Base-by-base conservation (phyloP, 2,888 invertebrate genomes). In the Dicyrtoma fusca region DNA sequence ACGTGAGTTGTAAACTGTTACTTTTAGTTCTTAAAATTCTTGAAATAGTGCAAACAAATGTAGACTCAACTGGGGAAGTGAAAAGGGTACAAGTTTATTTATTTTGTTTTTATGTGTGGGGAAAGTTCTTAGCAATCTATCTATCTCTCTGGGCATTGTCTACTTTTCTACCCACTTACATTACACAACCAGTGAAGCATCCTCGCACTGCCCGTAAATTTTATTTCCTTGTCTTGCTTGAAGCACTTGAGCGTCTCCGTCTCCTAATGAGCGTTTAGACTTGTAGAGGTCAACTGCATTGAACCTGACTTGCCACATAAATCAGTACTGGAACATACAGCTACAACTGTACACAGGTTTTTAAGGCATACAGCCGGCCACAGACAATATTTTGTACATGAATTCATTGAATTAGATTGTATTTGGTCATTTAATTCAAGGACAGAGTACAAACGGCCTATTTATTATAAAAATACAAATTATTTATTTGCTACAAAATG, bases 31-130 rank as follows among this genome's bases (percentile, higher is more conserved):
- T 34, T 34, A 25, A 13, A 44, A 63, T 63, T 17, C 21, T 23
- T 63, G 19, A 64, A 64, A 64, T 64, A 64, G 49, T 64, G 64
- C 19, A 49, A 64, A 64, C 64, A 64, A 64, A 64, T 64, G 64
- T 49, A 19, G 26, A 59, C 14, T 11, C 13, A 23, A 64, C 21
- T 53, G 34, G 34, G 8, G 34, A 34, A 3, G 4, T 34, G 34
- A 34, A 34, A 21, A 21, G 19, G 10, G 17, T n/a, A 14, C 6
- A 14, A 42, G 44, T 44, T 5, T n/a, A 14, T 19, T 62, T 42
- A 17, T 26, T 34, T 14, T 34, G 19, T 53, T 11, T 53, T 19
- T 53, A 11, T 11, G 53, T 53, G 19, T 4, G 21, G 21, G 19
- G 42, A n/a, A 62, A 17, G 42, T 17, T 4, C 17, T 34, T 26